A percentile compares a stretch with the other conserved stretches of the same genome.
These are phyloP conservation scores for Lagenorhynchus albirostris DNA, from an alignment of 2,113 vertebrate species.

Conservation along the genomic window DNA sequence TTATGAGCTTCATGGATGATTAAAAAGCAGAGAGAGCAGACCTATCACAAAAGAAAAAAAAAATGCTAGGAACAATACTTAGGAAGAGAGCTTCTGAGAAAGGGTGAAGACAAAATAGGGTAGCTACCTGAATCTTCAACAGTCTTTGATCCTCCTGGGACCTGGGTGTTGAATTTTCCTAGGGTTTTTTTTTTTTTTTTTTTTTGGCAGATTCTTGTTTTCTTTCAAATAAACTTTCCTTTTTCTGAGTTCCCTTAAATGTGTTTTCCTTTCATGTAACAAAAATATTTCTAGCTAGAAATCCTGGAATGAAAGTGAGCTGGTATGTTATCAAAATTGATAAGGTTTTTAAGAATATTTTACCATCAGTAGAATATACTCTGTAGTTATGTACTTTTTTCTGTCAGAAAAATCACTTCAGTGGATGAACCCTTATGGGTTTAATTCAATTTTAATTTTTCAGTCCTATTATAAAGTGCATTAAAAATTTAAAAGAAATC, in stretches of 20 bases:
- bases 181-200: background rate
- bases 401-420: background rate
- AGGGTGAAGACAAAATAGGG: background rate
- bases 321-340: background rate
- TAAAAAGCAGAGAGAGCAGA: background rate
- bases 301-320: background rate
- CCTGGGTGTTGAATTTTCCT: background rate
- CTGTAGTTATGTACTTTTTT: background rate
- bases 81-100: background rate
- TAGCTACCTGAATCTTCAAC: background rate
- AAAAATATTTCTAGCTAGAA: background rate
- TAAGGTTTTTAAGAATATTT: background rate
- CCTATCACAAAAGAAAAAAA: background rate
- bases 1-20: background rate
- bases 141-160: background rate
- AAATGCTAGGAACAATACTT: fast-evolving
- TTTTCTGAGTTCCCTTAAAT: background rate
- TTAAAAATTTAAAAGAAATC: background rate
- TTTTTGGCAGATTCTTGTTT: background rate
- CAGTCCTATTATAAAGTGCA: background rate
- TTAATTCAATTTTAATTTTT: slow-evolving; percentile 15
- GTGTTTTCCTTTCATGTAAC: background rate
- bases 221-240: background rate
- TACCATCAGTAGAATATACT: background rate
- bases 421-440: background rate